phyloP scores from a whole-genome alignment of 2,113 vertebrate species.

The Hepsetus odoe region DNA sequence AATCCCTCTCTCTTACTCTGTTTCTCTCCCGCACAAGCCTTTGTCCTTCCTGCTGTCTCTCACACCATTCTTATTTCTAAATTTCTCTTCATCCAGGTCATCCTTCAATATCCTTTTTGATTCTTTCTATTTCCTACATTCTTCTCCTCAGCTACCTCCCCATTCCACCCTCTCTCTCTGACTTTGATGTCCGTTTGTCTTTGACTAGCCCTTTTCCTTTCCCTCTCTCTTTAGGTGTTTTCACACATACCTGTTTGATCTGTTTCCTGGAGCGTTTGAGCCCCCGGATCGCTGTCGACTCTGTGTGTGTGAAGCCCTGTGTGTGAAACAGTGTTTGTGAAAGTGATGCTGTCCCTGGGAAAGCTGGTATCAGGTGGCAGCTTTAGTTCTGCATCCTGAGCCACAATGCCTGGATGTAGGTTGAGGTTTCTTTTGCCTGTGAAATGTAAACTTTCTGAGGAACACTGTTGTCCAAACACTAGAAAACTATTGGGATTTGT shows the following conservation, averaged over 20 bases:
- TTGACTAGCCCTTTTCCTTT: slow-evolving; percentile 50
- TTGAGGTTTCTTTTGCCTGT: neutral
- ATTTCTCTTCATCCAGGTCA: slow-evolving; percentile 28
- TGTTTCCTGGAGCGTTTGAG: slow-evolving; percentile 4
- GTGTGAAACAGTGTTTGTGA: neutral
- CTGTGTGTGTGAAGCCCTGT: neutral
- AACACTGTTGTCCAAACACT: neutral
- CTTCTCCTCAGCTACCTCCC: slow-evolving; percentile 12
- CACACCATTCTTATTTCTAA: slow-evolving; percentile 21
- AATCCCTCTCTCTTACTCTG: slow-evolving; percentile 36
- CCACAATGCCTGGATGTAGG: neutral
- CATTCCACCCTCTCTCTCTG: neutral
- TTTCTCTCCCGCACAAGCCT: neutral
- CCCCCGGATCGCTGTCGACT: neutral
- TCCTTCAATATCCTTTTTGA: slow-evolving; percentile 29
- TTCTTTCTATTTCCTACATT: neutral
- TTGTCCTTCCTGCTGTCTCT: slow-evolving; percentile 35
- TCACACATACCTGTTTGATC: slow-evolving; percentile 35
- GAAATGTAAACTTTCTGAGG: neutral
- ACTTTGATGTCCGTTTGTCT: slow-evolving; percentile 50
- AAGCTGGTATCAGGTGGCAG: neutral
- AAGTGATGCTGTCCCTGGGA: neutral
- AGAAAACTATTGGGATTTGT: no score
- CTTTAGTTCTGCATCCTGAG: neutral
- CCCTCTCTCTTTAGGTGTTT: slow-evolving; percentile 42